These are phyloP conservation scores for Bergia puertoricense DNA, from an alignment of 92 coral and sea anemone genomes.

Conservation along the genomic window DNA sequence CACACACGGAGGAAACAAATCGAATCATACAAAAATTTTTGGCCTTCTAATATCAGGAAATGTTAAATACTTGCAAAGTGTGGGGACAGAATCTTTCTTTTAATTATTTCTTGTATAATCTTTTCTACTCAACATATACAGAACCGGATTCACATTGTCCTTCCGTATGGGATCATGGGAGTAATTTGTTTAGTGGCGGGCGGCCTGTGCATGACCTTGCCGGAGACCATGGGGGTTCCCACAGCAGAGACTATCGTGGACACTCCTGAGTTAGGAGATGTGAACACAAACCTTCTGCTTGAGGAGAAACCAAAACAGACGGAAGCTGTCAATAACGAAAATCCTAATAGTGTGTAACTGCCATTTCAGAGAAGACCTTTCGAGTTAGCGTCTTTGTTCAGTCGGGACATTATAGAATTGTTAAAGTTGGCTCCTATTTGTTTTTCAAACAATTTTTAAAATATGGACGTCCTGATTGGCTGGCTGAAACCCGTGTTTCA, in stretches of 20 bases:
- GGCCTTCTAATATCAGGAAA: no score
- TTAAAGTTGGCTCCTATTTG: no score
- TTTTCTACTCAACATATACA: background rate
- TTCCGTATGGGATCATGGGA: constrained; percentile 14
- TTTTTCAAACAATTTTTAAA: no score
- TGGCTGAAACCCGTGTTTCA: no score
- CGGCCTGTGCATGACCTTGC: constrained; percentile 17
- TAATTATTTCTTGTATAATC: background rate
- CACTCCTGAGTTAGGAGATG: background rate
- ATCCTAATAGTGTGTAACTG: background rate
- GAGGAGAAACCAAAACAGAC: background rate
- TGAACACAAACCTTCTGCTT: background rate
- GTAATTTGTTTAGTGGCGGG: constrained; percentile 20
- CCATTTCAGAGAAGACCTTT: background rate
- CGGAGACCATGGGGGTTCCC: constrained; percentile 16
- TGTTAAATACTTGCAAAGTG: no score
- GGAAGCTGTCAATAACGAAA: background rate
- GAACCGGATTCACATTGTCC: constrained; percentile 19
- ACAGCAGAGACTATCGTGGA: background rate
- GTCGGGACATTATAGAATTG: no score
- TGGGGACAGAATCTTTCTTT: background rate
- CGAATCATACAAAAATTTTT: no score
- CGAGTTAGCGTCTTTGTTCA: no score
- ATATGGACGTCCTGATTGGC: no score
- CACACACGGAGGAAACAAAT: no score